Evolutionary conservation across 2,888 invertebrate species (phyloP), one percentile per base, ranked within the genome.

Genomic region (Meandrusa payeni): DNA sequence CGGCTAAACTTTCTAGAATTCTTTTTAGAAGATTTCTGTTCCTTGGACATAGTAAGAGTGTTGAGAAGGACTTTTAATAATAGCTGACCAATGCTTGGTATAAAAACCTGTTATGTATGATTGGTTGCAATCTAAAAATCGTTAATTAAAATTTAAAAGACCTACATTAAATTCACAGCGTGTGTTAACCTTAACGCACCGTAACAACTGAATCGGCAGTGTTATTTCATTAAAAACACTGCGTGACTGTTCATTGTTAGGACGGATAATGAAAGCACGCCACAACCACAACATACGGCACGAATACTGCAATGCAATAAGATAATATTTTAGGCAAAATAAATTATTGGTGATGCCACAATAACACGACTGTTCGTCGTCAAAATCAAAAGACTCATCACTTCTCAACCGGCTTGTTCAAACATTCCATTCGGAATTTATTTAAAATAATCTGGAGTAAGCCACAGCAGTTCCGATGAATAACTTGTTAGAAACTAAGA

Each of bases 221-320:
- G 50, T 50, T 51, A 43, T 46, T 48, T 46, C 47, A 51, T 46
- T 33, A 43, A 26, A 33, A 33, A 43, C 27, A 48, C 44, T 54
- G 50, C 57, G 51, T 52, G 51, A 54, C 53, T 60, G 55, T 51
- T 52, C 50, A 56, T 55, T 61, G 57, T 57, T 48, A 36, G 41
- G 29, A 45, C 48, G 41, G 41, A 54, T 54, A 47, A 46, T 46
- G 41, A 47, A 53, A 47, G 19, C 13, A 31, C 31, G 12, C 20
- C n/a, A 22, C 6, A 12, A 31, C 20, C n/a, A 22, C 6, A 12
- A 31, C 23, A 36, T 17, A 23, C 29, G 5, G 22, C 10, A 22
- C 9, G 5, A 27, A 10, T 10, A 11, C 5, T n/a, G 9, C 23
- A 9, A n/a, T n/a, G n/a, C n/a, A n/a, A n/a, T n/a, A n/a, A n/a